Evolutionary conservation across 2,797 vertebrate genomes (phyloP).

Genomic region (Mus spretus): DNA sequence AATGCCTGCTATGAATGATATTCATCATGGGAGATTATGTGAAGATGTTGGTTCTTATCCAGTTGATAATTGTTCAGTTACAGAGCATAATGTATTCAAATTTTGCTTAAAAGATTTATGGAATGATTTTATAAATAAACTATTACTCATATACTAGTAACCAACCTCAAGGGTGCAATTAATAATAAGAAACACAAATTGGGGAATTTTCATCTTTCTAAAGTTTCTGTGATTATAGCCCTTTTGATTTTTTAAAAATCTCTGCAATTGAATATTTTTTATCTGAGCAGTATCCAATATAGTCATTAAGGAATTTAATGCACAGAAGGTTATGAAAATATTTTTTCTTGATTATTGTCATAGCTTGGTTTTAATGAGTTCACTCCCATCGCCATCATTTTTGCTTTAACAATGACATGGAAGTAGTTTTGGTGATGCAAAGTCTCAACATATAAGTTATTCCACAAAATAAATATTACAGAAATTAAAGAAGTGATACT

Average conservation of each 20-base stretch:
- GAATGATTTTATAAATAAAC: constrained; percentile 9
- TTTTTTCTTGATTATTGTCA: constrained; percentile 32
- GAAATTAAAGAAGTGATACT: constrained; percentile 51
- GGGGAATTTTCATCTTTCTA: constrained; percentile 39
- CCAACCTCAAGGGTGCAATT: neutral
- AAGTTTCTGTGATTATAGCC: constrained; percentile 24
- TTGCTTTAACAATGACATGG: neutral
- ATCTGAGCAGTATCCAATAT: constrained; percentile 25
- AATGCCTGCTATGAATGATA: neutral
- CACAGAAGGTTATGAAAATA: neutral
- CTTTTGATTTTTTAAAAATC: neutral
- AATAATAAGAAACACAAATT: constrained; percentile 24
- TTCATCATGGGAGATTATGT: neutral
- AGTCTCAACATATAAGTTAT: constrained; percentile 34
- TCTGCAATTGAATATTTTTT: constrained; percentile 35
- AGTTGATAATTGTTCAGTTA: constrained; percentile 16
- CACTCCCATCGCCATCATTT: constrained; percentile 3
- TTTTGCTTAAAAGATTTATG: neutral
- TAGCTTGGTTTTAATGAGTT: constrained; percentile 29
- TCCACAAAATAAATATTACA: neutral
- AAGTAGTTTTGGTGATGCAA: neutral
- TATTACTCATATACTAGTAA: neutral
- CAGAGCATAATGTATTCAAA: neutral
- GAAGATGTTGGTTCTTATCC: constrained; percentile 15
- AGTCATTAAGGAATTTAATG: constrained; percentile 57